Percentiles rank a stretch among this genome's conserved stretches.
Conservation (phyloP, 2,888 invertebrate species). For the Hypomecis atomaria region DNA sequence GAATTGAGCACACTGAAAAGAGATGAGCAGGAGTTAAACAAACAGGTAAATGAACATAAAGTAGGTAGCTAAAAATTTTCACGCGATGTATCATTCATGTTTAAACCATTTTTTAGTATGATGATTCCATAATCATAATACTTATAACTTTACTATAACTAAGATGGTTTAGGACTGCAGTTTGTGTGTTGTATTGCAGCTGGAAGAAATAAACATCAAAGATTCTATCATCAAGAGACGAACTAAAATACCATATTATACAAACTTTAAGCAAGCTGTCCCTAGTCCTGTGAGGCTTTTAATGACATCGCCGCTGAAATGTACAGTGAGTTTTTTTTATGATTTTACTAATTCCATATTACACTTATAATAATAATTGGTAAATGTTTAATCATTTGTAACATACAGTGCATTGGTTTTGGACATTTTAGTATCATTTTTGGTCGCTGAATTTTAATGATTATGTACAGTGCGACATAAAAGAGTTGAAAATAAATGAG, state of each 20-base stretch:
- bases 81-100: too few relatives aligned
- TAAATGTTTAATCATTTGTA: too few relatives aligned
- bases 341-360: neutral
- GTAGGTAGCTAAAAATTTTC: too few relatives aligned
- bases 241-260: constrained; percentile 44
- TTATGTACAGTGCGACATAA: too few relatives aligned
- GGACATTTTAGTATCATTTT: too few relatives aligned
- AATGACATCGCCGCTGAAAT: constrained; percentile 71
- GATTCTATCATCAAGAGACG: constrained; percentile 39
- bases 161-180: neutral
- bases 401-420: too few relatives aligned
- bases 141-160: too few relatives aligned
- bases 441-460: too few relatives aligned
- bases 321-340: constrained; percentile 54
- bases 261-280: constrained; percentile 62
- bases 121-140: too few relatives aligned
- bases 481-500: too few relatives aligned
- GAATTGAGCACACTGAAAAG: constrained; percentile 54
- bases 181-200: constrained; percentile 39
- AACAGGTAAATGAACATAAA: constrained; percentile 48
- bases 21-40: constrained; percentile 52
- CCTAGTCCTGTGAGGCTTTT: constrained; percentile 70
- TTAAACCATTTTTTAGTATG: neutral
- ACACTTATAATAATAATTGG: too few relatives aligned
- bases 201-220: constrained; percentile 41